Evolutionary conservation across 2,797 vertebrate species (phyloP).

Genomic region (Chanos chanos): DNA sequence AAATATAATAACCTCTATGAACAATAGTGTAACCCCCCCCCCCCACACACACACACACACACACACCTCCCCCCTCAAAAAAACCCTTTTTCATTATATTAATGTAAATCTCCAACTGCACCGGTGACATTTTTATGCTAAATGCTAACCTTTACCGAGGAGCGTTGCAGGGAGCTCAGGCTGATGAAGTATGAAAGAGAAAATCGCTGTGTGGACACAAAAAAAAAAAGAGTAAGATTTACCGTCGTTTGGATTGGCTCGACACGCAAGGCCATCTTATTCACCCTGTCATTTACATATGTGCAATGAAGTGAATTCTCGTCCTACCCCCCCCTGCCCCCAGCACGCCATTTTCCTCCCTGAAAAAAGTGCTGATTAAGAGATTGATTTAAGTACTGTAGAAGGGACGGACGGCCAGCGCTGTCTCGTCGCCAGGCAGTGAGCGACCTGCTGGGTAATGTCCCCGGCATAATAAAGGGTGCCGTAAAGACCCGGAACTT

Average conservation of each 20-base stretch:
- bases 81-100: too few species aligned
- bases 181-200: too few species aligned
- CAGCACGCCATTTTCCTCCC: not conserved
- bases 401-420: slow-evolving; percentile 24
- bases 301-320: not conserved
- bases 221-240: slow-evolving; percentile 7
- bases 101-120: too few species aligned
- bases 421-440: slow-evolving; percentile 1
- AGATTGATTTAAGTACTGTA: slow-evolving; percentile 45
- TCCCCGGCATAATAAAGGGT: slow-evolving; percentile 35
- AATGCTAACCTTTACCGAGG: too few species aligned
- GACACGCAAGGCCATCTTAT: not conserved
- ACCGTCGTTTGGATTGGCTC: slow-evolving; percentile 8
- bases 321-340: too few species aligned
- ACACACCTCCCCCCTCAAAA: too few species aligned
- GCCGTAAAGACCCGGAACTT: slow-evolving; percentile 29
- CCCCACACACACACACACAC: too few species aligned
- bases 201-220: not conserved
- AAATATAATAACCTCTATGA: too few species aligned
- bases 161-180: too few species aligned
- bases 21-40: too few species aligned
- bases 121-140: too few species aligned
- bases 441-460: slow-evolving; percentile 10
- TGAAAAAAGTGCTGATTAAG: slow-evolving; percentile 34
- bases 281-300: not conserved